phyloP scores from a whole-genome alignment of 1,140 invertebrate genomes.

The Phthorimaea operculella region DNA sequence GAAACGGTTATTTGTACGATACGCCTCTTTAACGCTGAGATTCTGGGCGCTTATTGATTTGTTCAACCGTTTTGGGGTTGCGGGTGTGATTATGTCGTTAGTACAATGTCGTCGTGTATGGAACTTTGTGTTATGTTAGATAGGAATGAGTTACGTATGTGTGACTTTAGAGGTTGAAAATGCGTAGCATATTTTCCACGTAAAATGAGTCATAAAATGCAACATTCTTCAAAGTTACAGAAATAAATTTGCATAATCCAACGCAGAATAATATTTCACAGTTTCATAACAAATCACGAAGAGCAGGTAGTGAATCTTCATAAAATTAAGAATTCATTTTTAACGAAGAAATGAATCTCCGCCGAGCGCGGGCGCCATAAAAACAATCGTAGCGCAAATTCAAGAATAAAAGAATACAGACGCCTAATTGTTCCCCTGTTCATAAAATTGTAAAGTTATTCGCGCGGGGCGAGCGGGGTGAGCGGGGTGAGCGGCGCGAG shows the following conservation, averaged over 20 bases:
- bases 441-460: slow-evolving; percentile 67
- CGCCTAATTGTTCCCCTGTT: slow-evolving; percentile 66
- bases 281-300: slow-evolving; percentile 34
- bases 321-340: slow-evolving; percentile 63
- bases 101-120: too few species aligned
- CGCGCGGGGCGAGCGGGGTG: slow-evolving; percentile 48
- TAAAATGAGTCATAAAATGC: too few species aligned
- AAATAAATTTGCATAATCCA: too few species aligned
- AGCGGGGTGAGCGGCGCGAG: slow-evolving; percentile 5
- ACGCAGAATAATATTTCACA: too few species aligned
- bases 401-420: slow-evolving; percentile 52
- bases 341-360: slow-evolving; percentile 58
- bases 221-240: too few species aligned
- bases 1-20: slow-evolving; percentile 66
- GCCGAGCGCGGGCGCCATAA: slow-evolving; percentile 35
- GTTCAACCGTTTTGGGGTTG: slow-evolving; percentile 35
- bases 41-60: slow-evolving; percentile 47
- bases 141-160: too few species aligned
- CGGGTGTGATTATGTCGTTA: neutral
- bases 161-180: too few species aligned
- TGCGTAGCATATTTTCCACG: too few species aligned
- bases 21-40: slow-evolving; percentile 49
- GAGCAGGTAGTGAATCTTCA: slow-evolving; percentile 40
- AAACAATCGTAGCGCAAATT: slow-evolving; percentile 54
- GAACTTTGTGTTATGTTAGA: too few species aligned